Base-by-base conservation (phyloP, 2,113 vertebrate species). In the Zapornia atra region DNA sequence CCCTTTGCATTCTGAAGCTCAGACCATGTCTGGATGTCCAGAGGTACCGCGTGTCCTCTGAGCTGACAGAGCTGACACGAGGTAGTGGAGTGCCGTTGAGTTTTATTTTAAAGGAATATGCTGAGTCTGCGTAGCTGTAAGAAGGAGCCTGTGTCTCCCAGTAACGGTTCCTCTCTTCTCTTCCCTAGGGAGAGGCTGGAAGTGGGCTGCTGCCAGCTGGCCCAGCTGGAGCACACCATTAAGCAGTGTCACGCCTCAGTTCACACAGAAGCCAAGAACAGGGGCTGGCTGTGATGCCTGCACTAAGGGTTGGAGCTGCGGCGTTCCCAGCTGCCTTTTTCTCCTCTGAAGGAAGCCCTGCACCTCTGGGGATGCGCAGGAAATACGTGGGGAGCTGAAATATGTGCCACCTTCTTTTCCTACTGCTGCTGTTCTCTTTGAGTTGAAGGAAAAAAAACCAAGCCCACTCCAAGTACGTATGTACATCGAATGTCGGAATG, bases 141-240 rank as follows among this genome's bases (percentile, higher is more conserved):
- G 64, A 33, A 4, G 10, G 20, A 12, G 46, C 11, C 6, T 5
- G 44, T 46, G 44, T 46, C 44, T 33, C 33, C 26, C 25, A 15
- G 16, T 68, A 40, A 61, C 61, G 38, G 29, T 11, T 90, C 3
- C 18, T 46, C 2, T 78, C 82, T 82, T 80, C 84, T 97, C 46
- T 38, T 94, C 51, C 68, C 31, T n/a, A 99, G 99, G 97, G 98
- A 98, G 88, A 98, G 98, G 96, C 95, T 99, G 79, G 89, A 95
- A 13, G 85, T 98, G 3, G 99, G 99, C 25, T 98, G 98, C 44
- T 95, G 72, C 81, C 99, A 99, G 66, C 95, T 99, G 92, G 96
- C 97, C 36, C 98, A 98, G 78, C 97, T 99, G 78, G 98, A 98
- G 11, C 86, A 78, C 15, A 96, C 95, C 19, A 96, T 99, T 94